Evolutionary conservation across 2,888 invertebrate species (phyloP).

Genomic region (Cantharis flavilabris): DNA sequence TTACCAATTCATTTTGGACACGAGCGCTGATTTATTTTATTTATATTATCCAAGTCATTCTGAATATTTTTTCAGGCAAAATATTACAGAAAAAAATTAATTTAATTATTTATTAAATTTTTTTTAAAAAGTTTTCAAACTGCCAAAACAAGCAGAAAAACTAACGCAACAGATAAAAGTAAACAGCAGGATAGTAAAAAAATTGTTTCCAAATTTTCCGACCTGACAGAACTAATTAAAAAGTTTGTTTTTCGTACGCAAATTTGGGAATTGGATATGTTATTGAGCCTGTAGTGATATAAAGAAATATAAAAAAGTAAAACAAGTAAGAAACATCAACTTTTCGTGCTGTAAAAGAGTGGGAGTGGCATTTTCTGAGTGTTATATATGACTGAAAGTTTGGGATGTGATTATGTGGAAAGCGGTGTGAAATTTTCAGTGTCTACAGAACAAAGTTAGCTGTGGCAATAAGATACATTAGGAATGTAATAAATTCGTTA

Average conservation of each 20-base stretch:
- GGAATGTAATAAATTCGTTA: slow-evolving; percentile 16
- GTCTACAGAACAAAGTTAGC: slow-evolving; percentile 7
- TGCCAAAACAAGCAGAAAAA: neutral
- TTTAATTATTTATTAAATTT: neutral
- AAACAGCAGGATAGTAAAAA: neutral
- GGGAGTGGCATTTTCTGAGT: slow-evolving; percentile 26
- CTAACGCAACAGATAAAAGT: neutral
- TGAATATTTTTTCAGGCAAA: neutral
- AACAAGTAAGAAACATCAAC: slow-evolving; percentile 13
- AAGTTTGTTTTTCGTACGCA: neutral
- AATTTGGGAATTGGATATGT: neutral
- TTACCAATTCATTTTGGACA: slow-evolving; percentile 6
- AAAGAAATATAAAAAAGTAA: neutral
- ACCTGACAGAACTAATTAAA: neutral
- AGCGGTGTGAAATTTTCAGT: slow-evolving; percentile 20
- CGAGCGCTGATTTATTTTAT: neutral
- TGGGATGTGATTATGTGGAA: slow-evolving; percentile 26
- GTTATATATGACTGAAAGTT: slow-evolving; percentile 22
- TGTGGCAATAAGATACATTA: neutral
- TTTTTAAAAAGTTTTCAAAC: neutral
- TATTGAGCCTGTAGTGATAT: neutral
- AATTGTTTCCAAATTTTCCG: neutral
- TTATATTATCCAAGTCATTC: neutral
- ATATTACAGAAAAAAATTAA: neutral
- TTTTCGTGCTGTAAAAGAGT: slow-evolving; percentile 23